Evolutionary conservation across 1,140 invertebrate genomes (phyloP), one percentile per base, ranked within the genome.

Genomic region (Callitettix versicolor): DNA sequence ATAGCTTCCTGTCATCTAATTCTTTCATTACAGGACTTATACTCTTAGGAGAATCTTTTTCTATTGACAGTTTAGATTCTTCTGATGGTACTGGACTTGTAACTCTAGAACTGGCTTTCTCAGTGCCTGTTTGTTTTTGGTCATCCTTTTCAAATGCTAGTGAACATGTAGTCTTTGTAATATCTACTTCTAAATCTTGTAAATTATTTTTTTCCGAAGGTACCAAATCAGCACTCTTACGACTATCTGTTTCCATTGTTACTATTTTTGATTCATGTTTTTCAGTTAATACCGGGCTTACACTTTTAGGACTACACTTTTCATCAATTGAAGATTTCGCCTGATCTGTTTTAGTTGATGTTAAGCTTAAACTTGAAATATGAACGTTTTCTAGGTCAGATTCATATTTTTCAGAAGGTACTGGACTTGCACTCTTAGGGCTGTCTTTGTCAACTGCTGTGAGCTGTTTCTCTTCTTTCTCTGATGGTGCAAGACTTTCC

Each of bases 41-140:
- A 40, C 14, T n/a, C 17, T 40, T 40, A 12, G 14, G 17, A 14
- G 48, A 15, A 3, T 46, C 43, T 9, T 30, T 30, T 30, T 9
- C 26, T 30, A 9, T 30, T 30, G 26, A 30, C 3, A 30, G 26
- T 9, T 30, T 30, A 38, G n/a, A 17, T 9, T 38, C 30, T 6
- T 20, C 26, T 14, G 51, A 42, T 2, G 36, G 51, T 15, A 41
- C 51, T 21, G 51, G 51, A 38, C 49, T 52, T 3, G 34, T 3
- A 15, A 4, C 17, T 52, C 38, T 52, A 44, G 40, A 15, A n/a
- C 6, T 18, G 22, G 6, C 3, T 21, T 21, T 6, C 24, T 22
- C 44, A n/a, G n/a, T 14, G 22, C 21, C 9, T 18, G 20, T 26
- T 26, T 47, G 18, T 18, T 47, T 26, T n/a, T 4, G 15, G n/a